phyloP scores from a whole-genome alignment of 1,140 invertebrate species.

The Schlechtendalia chinensis region DNA sequence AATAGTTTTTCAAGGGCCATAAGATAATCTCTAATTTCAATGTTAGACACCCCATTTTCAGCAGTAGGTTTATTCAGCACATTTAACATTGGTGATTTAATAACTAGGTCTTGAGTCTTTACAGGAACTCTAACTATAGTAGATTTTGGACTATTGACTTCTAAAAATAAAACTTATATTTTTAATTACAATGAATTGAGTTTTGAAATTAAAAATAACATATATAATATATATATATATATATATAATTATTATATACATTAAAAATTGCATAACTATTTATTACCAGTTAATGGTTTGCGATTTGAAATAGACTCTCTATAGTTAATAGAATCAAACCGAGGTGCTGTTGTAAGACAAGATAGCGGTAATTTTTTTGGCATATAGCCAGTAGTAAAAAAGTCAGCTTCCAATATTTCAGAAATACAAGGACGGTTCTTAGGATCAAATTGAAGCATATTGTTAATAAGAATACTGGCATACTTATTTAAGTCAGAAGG shows the following conservation, averaged over 20 bases:
- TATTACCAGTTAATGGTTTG: conserved; percentile 62
- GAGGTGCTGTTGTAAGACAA: conserved; percentile 87
- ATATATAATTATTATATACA: too few species aligned
- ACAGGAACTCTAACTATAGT: background rate
- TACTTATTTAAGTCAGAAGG: conserved; percentile 68
- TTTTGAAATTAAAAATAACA: background rate
- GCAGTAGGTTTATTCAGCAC: background rate
- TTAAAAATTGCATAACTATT: background rate
- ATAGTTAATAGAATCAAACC: conserved; percentile 71
- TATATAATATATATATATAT: too few species aligned
- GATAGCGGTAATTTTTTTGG: conserved; percentile 80
- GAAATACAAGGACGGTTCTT: conserved; percentile 75
- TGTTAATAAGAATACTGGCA: conserved; percentile 79
- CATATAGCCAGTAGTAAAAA: conserved; percentile 75
- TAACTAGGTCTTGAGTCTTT: background rate
- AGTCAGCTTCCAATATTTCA: conserved; percentile 72
- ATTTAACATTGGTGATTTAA: background rate
- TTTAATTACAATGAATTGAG: too few species aligned
- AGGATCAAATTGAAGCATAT: conserved; percentile 82
- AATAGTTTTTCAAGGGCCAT: conserved; percentile 41
- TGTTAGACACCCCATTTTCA: background rate
- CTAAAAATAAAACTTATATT: conserved; percentile 5
- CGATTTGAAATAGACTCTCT: conserved; percentile 60
- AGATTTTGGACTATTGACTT: conserved; percentile 34
- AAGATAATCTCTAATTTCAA: conserved; percentile 28